Conservation (phyloP, 2,113 vertebrate genomes). For the Reinhardtius hippoglossoides region DNA sequence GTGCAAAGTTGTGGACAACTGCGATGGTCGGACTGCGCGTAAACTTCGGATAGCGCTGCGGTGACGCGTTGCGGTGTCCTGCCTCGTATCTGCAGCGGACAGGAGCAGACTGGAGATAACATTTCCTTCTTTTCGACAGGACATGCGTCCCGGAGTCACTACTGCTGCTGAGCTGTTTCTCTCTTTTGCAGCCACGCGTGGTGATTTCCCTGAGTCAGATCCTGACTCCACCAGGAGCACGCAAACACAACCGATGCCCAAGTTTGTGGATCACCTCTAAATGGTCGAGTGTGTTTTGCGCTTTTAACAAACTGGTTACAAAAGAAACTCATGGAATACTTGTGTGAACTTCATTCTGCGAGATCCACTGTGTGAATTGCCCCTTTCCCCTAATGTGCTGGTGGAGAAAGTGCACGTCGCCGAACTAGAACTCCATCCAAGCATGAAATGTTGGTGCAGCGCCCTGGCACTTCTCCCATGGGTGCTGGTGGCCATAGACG, state of each 20-base stretch:
- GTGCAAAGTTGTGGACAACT: constrained; percentile 4
- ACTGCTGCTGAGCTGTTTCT: background rate
- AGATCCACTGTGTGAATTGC: background rate
- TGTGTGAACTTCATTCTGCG: background rate
- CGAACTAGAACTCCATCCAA: constrained; percentile 60
- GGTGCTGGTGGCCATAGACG: constrained; percentile 74
- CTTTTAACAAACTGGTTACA: too few relatives aligned
- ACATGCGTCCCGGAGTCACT: constrained; percentile 42
- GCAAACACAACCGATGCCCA: background rate
- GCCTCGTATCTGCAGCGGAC: background rate
- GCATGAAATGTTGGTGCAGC: constrained; percentile 77
- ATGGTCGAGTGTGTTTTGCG: background rate
- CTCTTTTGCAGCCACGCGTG: constrained; percentile 39
- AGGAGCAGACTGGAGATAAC: too few relatives aligned
- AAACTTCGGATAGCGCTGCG: constrained; percentile 17
- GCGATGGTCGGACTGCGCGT: constrained; percentile 32
- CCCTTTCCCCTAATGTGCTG: constrained; percentile 50
- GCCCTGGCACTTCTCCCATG: constrained; percentile 73
- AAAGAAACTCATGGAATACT: background rate
- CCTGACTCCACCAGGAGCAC: constrained; percentile 11
- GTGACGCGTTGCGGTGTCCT: constrained; percentile 20
- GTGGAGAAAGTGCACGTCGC: constrained; percentile 60
- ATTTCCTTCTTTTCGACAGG: background rate
- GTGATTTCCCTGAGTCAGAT: constrained; percentile 36
- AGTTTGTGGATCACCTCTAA: constrained; percentile 6